Evolutionary conservation across 2,888 invertebrate species (phyloP), one percentile per base, ranked within the genome.

Genomic region (Drosophila mimica): DNA sequence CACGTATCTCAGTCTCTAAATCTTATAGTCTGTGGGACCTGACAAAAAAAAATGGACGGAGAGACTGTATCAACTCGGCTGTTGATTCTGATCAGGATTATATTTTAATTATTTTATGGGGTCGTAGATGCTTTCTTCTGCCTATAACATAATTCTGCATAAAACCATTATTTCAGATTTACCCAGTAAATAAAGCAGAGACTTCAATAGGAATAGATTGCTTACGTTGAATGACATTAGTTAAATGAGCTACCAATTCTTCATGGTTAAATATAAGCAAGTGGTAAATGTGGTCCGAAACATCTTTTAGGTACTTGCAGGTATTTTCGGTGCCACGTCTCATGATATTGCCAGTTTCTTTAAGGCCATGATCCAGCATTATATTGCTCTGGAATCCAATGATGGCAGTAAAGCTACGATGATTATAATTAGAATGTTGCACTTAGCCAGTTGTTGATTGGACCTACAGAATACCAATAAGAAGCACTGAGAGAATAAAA

Each of bases 351-450:
- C 96, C 95, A 65, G 96, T 93, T 28, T 95, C 95, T 57, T 94
- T 94, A 43, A 95, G 94, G 60, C 97, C 97, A 61, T 94, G 94
- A 91, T 97, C 96, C 94, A 97, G 94, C 91, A 97, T 96, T 89
- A 97, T 96, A 93, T 98, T 98, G 65, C 97, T 98, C 61, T 97
- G 97, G 93, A 98, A 98, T 53, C 97, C 96, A 92, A 98, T 97
- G 57, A 98, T 97, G 74, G 98, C 96, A 68, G 98, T 98, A 94
- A 98, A 97, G 89, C 98, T 98, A 36, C 7, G 38, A 69, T 4
- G 9, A 15, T 11, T 28, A 13, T 25, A 54, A 56, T 57, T 34
- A 58, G 28, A 28, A 25, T 30, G 0, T 40, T 13, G 13, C 8
- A 34, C 40, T 2, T 1, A 46, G 17, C 0, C 0, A 17, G 1